Evolutionary conservation across 2,888 invertebrate genomes (phyloP), one percentile per base, ranked within the genome.

Genomic region (Sminthurides aquaticus): DNA sequence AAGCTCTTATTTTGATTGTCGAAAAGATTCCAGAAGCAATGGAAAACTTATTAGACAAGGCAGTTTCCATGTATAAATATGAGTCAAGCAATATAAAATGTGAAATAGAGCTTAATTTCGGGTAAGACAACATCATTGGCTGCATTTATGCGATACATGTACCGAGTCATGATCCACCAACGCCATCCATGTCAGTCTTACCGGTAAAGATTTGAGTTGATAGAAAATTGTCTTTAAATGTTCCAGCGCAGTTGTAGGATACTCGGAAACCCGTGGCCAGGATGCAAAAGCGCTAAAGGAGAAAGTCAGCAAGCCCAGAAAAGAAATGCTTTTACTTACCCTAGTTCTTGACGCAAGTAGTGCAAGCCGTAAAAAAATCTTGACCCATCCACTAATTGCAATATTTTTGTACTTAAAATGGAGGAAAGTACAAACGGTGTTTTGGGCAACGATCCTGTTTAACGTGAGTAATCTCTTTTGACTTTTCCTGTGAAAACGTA

Each of bases 11-110:
- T 24, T 52, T 73, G 24, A 73, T 73, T 65, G 67, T 73, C 15
- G 73, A 73, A 49, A 73, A 73, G 58, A 72, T 72, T 25, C 73
- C 73, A 20, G 72, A 73, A 49, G 73, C 73, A 1, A 73, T 73
- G 73, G 73, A 73, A 60, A 70, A 69, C 57, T 62, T 74, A 55
- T 57, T 74, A 8, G 70, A 67, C 27, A 67, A 69, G 26, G 74
- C 74, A 8, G 71, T 74, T 11, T 60, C 71, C 15, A 68, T 74
- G 29, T 68, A 71, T 52, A 72, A 74, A 49, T 74, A 74, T 60
- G 71, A 74, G 28, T 64, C 71, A 3, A 70, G 68, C 8, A 74
- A 74, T 65, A 71, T 71, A 22, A 73, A 73, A 63, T 73, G 73
- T 55, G 72, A 73, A 64, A 49, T 73, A 22, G 71, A 69, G 60